phyloP scores from a whole-genome alignment of 1,140 invertebrate species.

The Venustaconcha ellipsiformis region DNA sequence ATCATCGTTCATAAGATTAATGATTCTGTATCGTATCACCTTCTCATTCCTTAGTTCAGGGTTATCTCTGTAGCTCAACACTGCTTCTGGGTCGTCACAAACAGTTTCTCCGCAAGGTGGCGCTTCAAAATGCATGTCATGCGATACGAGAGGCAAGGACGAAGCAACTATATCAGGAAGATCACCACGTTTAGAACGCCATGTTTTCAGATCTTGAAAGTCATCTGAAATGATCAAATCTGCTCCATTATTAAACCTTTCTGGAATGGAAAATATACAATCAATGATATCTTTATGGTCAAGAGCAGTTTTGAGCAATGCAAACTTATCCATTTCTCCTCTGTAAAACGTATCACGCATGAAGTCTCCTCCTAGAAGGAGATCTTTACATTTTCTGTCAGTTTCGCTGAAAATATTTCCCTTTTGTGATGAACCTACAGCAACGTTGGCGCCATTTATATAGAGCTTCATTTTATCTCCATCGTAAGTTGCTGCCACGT shows the following conservation, averaged over 20 bases:
- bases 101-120: conserved; percentile 60
- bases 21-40: conserved; percentile 39
- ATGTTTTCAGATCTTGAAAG: conserved; percentile 36
- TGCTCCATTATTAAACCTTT: background rate
- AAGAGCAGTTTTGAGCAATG: conserved; percentile 17
- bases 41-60: conserved; percentile 39
- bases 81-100: conserved; percentile 59
- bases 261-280: conserved; percentile 7
- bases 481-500: conserved; percentile 45
- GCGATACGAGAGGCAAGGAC: conserved; percentile 28
- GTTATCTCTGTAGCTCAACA: conserved; percentile 42
- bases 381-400: conserved; percentile 21
- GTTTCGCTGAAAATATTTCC: conserved; percentile 35
- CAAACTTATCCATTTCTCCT: conserved; percentile 30
- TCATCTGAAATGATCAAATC: conserved; percentile 30
- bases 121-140: conserved; percentile 36
- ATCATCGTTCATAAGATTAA: conserved; percentile 51
- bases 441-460: conserved; percentile 46
- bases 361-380: conserved; percentile 38
- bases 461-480: conserved; percentile 40
- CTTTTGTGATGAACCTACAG: conserved; percentile 22
- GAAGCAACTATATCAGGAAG: conserved; percentile 26
- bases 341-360: conserved; percentile 9
- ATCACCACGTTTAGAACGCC: conserved; percentile 4
- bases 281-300: conserved; percentile 19